Base-by-base conservation (phyloP, 1,140 invertebrate genomes). In the Drosophila nigrodunni region DNA sequence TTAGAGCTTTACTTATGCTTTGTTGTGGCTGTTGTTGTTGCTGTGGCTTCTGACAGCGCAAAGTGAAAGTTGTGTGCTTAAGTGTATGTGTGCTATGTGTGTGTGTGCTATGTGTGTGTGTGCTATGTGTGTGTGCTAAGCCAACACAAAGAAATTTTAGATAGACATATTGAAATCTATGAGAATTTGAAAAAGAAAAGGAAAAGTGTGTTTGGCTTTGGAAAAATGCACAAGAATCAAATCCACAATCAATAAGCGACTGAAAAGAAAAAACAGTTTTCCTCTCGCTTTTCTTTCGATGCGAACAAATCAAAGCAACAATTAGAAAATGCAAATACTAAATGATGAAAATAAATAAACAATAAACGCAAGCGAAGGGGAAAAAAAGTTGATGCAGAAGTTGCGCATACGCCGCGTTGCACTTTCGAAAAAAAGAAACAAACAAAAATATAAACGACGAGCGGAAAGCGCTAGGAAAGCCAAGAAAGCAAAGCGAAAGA, bases 1-100 rank as follows among this genome's bases (percentile, higher is more conserved):
- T 89, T 85, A 89, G 85, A 89, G 85, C 85, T 89, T 80, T 88
- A 71, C 66, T 82, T 85, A 74, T 85, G 65, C 72, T 64, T 43
- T 78, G 57, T 52, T 74, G 72, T 52, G 61, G 66, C 46, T 75
- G 70, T 43, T 65, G 41, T 13, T 71, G 25, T n/a, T 50, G 73
- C 65, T 57, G 75, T 57, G 73, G 80, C 82, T 87, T 87, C 83
- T 88, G 83, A 82, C 77, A 75, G 71, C 85, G 77, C 85, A 89
- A 89, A 89, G 85, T 89, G 85, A 89, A 89, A 89, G 85, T 89
- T 89, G 66, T 83, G 30, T 54, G 47, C 52, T 59, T 34, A 18
- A 34, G 34, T 66, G 64, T 52, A 43, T 71, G 64, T 18, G 18
- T 18, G 18, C 2, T 61, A 50, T 39, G 65, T 30, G 44, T 44